These are phyloP conservation scores for Zaprionus ornatus DNA, from an alignment of 1,140 invertebrate species.

Conservation along the genomic window DNA sequence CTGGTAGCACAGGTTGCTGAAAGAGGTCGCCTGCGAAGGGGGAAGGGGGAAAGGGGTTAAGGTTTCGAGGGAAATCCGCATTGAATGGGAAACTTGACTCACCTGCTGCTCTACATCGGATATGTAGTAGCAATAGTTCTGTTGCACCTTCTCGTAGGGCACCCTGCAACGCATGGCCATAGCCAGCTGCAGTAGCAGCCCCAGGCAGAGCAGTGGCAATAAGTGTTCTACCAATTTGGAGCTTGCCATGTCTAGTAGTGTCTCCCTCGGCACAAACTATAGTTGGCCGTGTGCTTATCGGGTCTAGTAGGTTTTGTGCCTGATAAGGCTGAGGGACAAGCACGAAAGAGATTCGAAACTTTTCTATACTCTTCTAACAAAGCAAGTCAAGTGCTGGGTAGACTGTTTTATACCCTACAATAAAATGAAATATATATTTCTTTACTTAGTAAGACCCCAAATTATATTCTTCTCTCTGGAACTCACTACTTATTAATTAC, in stretches of 20 bases:
- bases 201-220: not conserved
- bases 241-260: slow-evolving; percentile 34
- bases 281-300: not conserved
- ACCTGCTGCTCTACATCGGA: slow-evolving; percentile 54
- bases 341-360: not conserved
- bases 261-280: not conserved
- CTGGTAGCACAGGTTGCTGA: slow-evolving; percentile 70
- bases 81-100: slow-evolving; percentile 12
- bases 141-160: slow-evolving; percentile 62
- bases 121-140: slow-evolving; percentile 64
- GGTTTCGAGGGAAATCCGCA: no score
- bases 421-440: not conserved
- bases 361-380: not conserved
- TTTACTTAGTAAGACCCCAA: no score
- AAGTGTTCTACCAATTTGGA: not conserved
- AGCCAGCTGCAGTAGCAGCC: not conserved
- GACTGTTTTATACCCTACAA: not conserved
- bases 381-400: no score
- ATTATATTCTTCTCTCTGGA: no score
- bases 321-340: not conserved
- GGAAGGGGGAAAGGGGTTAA: no score
- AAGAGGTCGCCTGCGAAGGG: slow-evolving; percentile 51
- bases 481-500: no score
- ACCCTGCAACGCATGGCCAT: slow-evolving; percentile 47
- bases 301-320: not conserved